A percentile compares a stretch with the other conserved stretches of the same genome.
These are phyloP conservation scores for Brachyptera risi DNA, from an alignment of 2,888 invertebrate species.

Conservation along the genomic window DNA sequence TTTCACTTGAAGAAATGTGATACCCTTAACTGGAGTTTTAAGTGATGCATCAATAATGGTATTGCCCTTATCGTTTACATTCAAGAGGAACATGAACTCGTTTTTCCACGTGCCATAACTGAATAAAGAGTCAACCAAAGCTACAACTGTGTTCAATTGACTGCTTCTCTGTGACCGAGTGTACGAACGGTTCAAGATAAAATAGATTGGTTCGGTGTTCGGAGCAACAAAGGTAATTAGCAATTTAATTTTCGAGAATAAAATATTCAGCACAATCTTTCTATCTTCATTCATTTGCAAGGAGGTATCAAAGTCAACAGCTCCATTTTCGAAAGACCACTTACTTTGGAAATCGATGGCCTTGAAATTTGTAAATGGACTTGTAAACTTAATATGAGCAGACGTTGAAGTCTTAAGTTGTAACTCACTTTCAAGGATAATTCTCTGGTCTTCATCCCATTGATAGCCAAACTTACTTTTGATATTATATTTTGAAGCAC, in stretches of 20 bases:
- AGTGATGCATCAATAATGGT: neutral
- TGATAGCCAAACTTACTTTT: neutral
- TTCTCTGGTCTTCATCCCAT: neutral
- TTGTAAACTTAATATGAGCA: conserved; percentile 1
- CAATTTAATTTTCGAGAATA: neutral
- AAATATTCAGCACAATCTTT: neutral
- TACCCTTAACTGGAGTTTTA: conserved; percentile 1
- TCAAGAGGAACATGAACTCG: neutral
- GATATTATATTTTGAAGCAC: neutral
- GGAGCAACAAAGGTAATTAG: neutral
- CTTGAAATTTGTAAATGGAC: neutral
- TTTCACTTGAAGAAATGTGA: neutral
- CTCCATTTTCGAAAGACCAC: neutral
- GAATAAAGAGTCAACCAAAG: neutral
- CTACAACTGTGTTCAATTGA: neutral
- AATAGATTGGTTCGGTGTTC: neutral
- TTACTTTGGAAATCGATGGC: neutral
- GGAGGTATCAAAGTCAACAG: neutral
- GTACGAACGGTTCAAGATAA: neutral
- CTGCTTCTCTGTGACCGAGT: neutral
- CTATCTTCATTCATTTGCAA: neutral
- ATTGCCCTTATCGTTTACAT: neutral
- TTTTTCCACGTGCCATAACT: neutral
- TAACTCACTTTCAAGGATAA: neutral
- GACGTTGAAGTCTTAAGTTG: neutral